Conservation (phyloP, 1,140 invertebrate genomes). For the Thaumetopoea pityocampa region DNA sequence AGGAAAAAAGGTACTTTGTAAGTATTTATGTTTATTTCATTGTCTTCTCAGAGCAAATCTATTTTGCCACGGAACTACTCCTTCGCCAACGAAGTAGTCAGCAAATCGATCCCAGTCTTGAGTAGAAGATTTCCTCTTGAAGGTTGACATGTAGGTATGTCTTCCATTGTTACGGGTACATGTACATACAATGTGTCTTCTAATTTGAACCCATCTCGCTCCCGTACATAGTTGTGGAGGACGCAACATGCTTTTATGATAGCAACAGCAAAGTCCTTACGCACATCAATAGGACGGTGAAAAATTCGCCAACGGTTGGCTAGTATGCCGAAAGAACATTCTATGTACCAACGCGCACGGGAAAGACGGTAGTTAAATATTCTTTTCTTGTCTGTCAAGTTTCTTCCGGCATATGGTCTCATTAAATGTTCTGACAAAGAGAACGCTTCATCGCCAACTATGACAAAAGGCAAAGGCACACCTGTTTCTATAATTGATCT, state of each 20-base stretch:
- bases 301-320: constrained; percentile 23
- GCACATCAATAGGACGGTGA: constrained; percentile 17
- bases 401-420: constrained; percentile 37
- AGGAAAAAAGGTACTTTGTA: no score
- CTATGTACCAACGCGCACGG: constrained; percentile 50
- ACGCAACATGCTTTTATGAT: constrained; percentile 36
- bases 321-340: constrained; percentile 72
- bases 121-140: no score
- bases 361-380: constrained; percentile 69
- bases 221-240: constrained; percentile 34
- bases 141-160: no score
- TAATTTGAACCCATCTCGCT: no score
- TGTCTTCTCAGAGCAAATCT: no score
- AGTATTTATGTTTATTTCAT: no score
- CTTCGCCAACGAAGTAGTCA: no score
- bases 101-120: no score
- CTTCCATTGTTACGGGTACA: no score
- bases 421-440: constrained; percentile 27
- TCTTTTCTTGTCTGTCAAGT: constrained; percentile 23
- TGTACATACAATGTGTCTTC: no score
- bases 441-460: neutral
- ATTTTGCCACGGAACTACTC: no score
- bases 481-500: neutral
- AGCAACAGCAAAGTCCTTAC: constrained; percentile 18
- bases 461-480: constrained; percentile 4